Evolutionary conservation across 2,797 vertebrate species (phyloP).

Genomic region (Columba guinea): DNA sequence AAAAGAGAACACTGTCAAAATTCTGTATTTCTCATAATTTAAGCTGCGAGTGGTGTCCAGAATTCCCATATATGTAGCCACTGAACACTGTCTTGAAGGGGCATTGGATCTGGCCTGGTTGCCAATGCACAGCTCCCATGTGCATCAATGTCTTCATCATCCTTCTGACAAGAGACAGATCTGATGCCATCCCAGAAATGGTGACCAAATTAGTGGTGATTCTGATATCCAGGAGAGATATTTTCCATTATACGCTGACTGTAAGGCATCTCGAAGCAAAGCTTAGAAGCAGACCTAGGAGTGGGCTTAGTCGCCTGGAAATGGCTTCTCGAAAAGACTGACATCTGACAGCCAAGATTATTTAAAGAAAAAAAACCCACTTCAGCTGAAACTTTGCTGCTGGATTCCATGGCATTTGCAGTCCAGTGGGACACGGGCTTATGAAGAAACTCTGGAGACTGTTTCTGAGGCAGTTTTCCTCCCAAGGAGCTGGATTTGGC

Average conservation of each 20-base stretch:
- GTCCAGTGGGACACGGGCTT: background rate
- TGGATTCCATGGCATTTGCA: fast-evolving
- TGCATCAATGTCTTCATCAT: background rate
- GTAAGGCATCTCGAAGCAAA: background rate
- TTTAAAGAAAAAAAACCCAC: background rate
- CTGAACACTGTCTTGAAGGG: background rate
- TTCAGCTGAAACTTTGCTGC: background rate
- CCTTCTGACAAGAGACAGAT: background rate
- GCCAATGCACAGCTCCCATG: background rate
- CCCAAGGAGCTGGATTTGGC: background rate
- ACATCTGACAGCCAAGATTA: background rate
- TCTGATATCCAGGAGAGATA: background rate
- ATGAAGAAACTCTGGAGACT: background rate
- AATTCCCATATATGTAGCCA: background rate
- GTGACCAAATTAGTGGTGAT: background rate
- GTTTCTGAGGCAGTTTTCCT: background rate
- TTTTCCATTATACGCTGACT: background rate
- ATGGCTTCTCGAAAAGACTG: constrained; percentile 10
- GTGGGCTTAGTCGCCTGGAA: constrained; percentile 52
- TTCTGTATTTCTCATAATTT: background rate
- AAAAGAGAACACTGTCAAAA: background rate
- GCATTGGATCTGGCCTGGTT: background rate
- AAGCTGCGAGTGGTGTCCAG: background rate
- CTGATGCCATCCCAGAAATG: background rate
- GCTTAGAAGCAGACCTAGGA: background rate